Evolutionary conservation across 2,113 vertebrate genomes (phyloP).

Genomic region (Tachycineta bicolor): DNA sequence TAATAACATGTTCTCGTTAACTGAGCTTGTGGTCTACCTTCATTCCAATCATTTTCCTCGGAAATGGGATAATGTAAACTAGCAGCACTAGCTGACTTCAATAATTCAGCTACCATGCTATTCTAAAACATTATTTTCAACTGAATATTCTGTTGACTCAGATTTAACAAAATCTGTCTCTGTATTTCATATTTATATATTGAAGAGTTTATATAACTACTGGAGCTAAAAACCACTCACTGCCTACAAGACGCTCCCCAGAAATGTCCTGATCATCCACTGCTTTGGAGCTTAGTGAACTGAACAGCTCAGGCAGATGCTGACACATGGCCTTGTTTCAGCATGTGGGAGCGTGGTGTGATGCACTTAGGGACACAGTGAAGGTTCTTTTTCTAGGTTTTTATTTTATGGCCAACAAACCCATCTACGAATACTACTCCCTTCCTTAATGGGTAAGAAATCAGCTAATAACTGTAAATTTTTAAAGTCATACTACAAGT

Average conservation of each 20-base stretch:
- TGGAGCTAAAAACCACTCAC: background rate
- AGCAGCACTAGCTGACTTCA: background rate
- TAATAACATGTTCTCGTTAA: background rate
- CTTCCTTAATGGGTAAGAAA: background rate
- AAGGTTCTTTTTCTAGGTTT: background rate
- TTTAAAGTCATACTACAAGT: background rate
- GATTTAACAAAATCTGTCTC: background rate
- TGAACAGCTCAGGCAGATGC: background rate
- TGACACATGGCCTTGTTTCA: accelerated
- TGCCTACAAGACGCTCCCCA: background rate
- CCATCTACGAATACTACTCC: background rate
- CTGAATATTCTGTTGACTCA: background rate
- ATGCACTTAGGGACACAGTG: background rate
- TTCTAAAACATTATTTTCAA: background rate
- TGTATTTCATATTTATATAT: background rate
- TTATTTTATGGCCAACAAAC: background rate
- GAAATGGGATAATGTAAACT: background rate
- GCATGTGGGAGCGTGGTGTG: accelerated
- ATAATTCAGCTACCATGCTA: background rate
- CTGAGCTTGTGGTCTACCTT: background rate
- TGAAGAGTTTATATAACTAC: background rate
- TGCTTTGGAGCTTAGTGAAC: background rate
- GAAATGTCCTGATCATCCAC: background rate
- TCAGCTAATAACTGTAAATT: background rate
- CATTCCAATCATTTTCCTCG: background rate